Percentiles rank a stretch among this genome's conserved stretches.
Conservation (phyloP, 1,140 invertebrate genomes). For the Drosophila sucinea region DNA sequence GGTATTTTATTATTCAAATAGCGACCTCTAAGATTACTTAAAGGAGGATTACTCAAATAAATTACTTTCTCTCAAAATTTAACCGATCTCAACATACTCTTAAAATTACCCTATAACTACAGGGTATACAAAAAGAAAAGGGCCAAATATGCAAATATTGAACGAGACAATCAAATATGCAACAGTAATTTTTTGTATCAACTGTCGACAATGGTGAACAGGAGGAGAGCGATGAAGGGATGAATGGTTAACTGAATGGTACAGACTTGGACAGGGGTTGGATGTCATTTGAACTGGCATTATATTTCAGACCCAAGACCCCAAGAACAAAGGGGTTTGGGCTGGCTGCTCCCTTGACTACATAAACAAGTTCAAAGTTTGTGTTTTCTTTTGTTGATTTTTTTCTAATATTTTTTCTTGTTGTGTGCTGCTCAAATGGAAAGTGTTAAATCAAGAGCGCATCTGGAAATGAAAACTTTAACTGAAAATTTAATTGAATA, state of each 20-base stretch:
- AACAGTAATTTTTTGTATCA: conserved; percentile 71
- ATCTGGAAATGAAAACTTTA: background rate
- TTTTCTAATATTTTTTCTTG: conserved; percentile 11
- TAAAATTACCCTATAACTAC: background rate
- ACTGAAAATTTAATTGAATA: conserved; percentile 22
- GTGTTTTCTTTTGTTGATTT: conserved; percentile 3
- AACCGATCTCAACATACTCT: background rate
- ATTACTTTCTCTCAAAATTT: too few species aligned
- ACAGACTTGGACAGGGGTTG: conserved; percentile 2
- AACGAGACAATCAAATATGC: conserved; percentile 79
- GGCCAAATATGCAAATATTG: conserved; percentile 73
- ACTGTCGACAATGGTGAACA: conserved; percentile 18
- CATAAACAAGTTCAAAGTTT: conserved; percentile 34
- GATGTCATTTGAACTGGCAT: conserved; percentile 23
- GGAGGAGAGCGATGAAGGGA: conserved; percentile 5
- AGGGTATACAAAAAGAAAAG: conserved; percentile 32
- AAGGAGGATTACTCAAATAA: too few species aligned
- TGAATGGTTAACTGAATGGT: background rate
- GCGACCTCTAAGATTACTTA: too few species aligned
- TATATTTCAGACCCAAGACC: conserved; percentile 27
- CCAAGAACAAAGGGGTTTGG: conserved; percentile 44
- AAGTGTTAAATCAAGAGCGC: conserved; percentile 18
- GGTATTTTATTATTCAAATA: too few species aligned
- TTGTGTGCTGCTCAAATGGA: background rate
- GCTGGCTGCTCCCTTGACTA: conserved; percentile 35